Evolutionary conservation across 2,888 invertebrate species (phyloP).

Genomic region (Pherbina coryleti): DNA sequence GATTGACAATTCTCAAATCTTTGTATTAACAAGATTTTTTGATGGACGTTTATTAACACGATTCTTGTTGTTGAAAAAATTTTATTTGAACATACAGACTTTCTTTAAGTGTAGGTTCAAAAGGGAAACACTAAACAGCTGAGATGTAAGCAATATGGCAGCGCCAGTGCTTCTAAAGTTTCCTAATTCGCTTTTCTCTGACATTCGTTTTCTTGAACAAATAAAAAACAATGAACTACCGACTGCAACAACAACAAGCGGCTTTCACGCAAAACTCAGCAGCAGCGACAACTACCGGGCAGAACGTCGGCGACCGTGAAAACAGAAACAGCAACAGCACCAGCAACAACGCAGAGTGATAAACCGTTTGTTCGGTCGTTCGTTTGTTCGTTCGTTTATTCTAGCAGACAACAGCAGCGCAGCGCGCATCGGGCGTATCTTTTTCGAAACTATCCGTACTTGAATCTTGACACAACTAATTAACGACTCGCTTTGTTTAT

Average conservation of each 20-base stretch:
- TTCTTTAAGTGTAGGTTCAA: too few species aligned
- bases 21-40: too few species aligned
- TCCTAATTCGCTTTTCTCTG: not conserved
- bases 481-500: slow-evolving; percentile 30
- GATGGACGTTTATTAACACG: too few species aligned
- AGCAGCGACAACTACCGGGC: not conserved
- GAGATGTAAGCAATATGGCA: not conserved
- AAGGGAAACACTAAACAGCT: too few species aligned
- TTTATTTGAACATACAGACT: too few species aligned
- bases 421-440: not conserved
- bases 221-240: not conserved
- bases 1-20: too few species aligned
- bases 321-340: not conserved
- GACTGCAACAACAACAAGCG: slow-evolving; percentile 19
- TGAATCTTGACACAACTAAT: slow-evolving; percentile 16
- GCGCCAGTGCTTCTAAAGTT: not conserved
- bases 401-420: not conserved
- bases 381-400: not conserved
- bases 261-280: not conserved
- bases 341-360: not conserved
- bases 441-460: not conserved
- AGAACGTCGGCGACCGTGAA: slow-evolving; percentile 12
- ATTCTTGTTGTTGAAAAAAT: too few species aligned
- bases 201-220: not conserved
- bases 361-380: too few species aligned